These are phyloP conservation scores for Pachymerium ferrugineum DNA, from an alignment of 2,888 invertebrate genomes.

Conservation along the genomic window DNA sequence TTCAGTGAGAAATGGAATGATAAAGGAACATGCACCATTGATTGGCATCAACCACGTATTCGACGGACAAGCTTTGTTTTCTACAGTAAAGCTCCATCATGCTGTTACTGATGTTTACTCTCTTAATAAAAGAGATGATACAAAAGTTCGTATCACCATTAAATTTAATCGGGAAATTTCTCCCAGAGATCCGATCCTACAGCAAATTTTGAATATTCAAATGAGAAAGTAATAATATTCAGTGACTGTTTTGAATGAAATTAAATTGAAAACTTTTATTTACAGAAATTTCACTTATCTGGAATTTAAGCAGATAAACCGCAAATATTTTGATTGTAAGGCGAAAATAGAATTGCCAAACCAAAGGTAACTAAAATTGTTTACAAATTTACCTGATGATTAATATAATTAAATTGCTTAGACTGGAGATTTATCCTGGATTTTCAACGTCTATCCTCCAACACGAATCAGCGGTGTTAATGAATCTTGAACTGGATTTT, in stretches of 20 bases:
- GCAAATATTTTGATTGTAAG: slow-evolving; percentile 41
- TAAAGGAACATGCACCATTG: not conserved
- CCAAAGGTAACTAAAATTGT: not conserved
- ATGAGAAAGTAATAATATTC: slow-evolving; percentile 40
- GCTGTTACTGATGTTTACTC: slow-evolving; percentile 13
- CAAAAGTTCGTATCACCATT: slow-evolving; percentile 40
- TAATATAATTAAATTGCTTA: slow-evolving; percentile 16
- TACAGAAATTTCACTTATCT: slow-evolving; percentile 40
- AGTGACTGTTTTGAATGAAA: not conserved
- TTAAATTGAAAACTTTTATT: not conserved
- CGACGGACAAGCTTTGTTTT: not conserved
- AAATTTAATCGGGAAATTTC: slow-evolving; percentile 41
- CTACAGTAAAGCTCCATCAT: not conserved
- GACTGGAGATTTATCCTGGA: slow-evolving; percentile 46
- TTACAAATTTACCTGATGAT: not conserved
- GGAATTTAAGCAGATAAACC: slow-evolving; percentile 40
- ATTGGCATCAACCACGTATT: not conserved
- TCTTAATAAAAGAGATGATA: slow-evolving; percentile 34
- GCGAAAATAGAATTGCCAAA: not conserved
- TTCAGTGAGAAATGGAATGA: slow-evolving; percentile 41
- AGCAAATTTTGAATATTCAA: slow-evolving; percentile 43
- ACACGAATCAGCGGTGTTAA: slow-evolving; percentile 66
- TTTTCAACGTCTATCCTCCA: slow-evolving; percentile 72
- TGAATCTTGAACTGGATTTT: slow-evolving; percentile 68
- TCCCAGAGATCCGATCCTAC: slow-evolving; percentile 42